Percentiles rank a stretch among this genome's conserved stretches.
phyloP scores from a whole-genome alignment of 2,888 invertebrate species.

The Hipparchia semele region DNA sequence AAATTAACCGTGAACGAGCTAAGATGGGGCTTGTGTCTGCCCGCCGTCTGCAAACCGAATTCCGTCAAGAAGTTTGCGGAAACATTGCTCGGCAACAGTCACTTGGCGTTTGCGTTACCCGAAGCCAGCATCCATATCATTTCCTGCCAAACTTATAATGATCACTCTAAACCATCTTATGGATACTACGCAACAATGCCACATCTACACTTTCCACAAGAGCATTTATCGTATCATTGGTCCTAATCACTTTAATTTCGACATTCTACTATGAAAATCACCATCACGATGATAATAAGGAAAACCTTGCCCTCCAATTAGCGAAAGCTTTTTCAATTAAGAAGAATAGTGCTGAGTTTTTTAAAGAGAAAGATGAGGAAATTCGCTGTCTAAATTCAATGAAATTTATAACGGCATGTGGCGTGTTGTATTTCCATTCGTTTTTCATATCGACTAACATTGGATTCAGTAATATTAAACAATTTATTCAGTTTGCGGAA shows the following conservation, averaged over 20 bases:
- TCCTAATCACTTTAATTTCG: background rate
- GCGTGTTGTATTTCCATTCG: background rate
- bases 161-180: background rate
- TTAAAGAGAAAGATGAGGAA: constrained; percentile 1
- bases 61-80: background rate
- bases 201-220: too few species aligned
- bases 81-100: background rate
- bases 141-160: constrained; percentile 6
- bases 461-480: background rate
- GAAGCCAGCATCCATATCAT: background rate
- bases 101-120: background rate
- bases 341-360: background rate
- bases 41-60: background rate
- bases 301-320: background rate
- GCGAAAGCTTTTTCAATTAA: constrained; percentile 11
- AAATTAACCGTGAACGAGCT: background rate
- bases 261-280: background rate
- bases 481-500: background rate
- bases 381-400: constrained; percentile 6
- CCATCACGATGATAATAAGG: background rate
- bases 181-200: background rate
- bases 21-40: background rate
- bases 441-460: background rate
- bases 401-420: background rate
- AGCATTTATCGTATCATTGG: background rate